Evolutionary conservation across 2,888 invertebrate genomes (phyloP).

Genomic region (Scaptomyza flava): DNA sequence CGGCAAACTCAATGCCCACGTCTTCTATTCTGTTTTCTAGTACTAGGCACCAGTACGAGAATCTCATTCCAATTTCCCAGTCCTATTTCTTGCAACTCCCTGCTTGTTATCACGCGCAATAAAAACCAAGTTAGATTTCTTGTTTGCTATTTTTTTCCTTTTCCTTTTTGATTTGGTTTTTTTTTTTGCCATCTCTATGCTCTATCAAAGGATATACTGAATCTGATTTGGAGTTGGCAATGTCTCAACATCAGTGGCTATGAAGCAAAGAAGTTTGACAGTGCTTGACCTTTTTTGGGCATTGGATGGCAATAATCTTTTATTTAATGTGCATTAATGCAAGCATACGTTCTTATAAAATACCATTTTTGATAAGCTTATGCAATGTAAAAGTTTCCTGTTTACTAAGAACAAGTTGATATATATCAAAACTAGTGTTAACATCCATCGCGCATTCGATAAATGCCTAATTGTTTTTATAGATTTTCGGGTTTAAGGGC

Average conservation of each 20-base stretch:
- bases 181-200: constrained; percentile 30
- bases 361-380: too few relatives aligned
- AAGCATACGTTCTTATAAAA: background rate
- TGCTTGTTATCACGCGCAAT: constrained; percentile 76
- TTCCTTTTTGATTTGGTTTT: constrained; percentile 1
- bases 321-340: background rate
- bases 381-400: too few relatives aligned
- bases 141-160: constrained; percentile 16
- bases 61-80: constrained; percentile 5
- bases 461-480: constrained; percentile 58
- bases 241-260: constrained; percentile 44
- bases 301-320: background rate
- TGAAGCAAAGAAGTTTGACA: constrained; percentile 8
- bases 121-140: constrained; percentile 67
- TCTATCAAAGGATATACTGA: constrained; percentile 42
- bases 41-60: constrained; percentile 5
- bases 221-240: constrained; percentile 37
- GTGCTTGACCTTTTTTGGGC: background rate
- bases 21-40: constrained; percentile 34
- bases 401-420: too few relatives aligned
- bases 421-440: too few relatives aligned
- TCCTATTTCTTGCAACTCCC: constrained; percentile 51
- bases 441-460: constrained; percentile 34
- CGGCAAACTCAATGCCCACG: constrained; percentile 47
- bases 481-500: constrained; percentile 48